These are phyloP conservation scores for Arvicola amphibius DNA, from an alignment of 2,797 vertebrate genomes.

Conservation along the genomic window DNA sequence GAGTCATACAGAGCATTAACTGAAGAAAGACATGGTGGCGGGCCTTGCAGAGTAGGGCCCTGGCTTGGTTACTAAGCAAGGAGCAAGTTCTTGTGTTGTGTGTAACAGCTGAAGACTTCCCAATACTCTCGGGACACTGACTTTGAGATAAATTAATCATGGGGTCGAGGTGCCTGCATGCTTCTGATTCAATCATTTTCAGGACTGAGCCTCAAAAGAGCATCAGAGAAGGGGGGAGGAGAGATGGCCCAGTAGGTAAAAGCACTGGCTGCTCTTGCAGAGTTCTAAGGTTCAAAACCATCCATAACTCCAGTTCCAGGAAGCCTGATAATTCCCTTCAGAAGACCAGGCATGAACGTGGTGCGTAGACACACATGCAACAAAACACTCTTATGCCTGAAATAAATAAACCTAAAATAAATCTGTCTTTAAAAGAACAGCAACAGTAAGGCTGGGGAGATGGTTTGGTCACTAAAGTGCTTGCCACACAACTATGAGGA, in stretches of 20 bases:
- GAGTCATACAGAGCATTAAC: neutral
- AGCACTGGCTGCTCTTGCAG: neutral
- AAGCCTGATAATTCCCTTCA: neutral
- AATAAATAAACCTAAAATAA: neutral
- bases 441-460: neutral
- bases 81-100: neutral
- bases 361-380: neutral
- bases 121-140: neutral
- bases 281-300: neutral
- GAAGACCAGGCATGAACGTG: neutral
- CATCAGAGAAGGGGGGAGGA: neutral
- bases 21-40: neutral
- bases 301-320: neutral
- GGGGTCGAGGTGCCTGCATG: too few species aligned
- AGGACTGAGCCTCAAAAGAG: neutral
- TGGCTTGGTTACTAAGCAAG: neutral
- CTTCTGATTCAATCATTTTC: neutral
- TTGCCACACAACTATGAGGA: neutral
- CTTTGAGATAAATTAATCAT: constrained; percentile 23
- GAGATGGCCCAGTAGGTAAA: neutral
- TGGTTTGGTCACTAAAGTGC: neutral
- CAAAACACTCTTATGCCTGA: neutral
- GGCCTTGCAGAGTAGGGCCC: neutral
- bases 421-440: neutral
- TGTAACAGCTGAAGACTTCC: neutral